Base-by-base conservation (phyloP, 1,140 invertebrate genomes). In the Spodoptera frugiperda region DNA sequence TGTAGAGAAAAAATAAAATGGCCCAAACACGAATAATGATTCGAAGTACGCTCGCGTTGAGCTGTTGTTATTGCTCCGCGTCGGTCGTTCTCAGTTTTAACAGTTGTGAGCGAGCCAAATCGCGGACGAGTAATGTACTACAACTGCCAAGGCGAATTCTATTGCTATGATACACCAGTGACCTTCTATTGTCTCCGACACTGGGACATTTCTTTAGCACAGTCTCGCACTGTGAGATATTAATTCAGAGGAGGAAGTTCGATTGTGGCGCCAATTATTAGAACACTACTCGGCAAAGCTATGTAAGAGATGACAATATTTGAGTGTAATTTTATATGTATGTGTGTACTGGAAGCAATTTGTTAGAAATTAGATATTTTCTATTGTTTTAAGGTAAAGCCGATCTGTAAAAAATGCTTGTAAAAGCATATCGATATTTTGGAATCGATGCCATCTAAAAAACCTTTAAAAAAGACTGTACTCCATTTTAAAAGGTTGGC, bases 81-180 rank as follows among this genome's bases (percentile, higher is more conserved):
- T 33, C 65, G 65, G 65, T 73, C 77, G 65, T 74, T 78, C 53
- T 72, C 70, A 70, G 78, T 78, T 77, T 80, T 81, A 73, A 84
- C 76, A 81, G 77, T 85, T 89, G 89, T 87, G 81, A 70, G 80
- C 75, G 85, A 86, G 88, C 89, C 88, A 91, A 90, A 83, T 88
- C 83, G 78, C 76, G 73, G 63, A 82, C 79, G 79, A 76, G 82
- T 84, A 86, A 84, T 86, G 82, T 78, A 79, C 77, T 72, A 74
- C 76, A 81, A 87, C 80, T 90, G 90, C 88, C 89, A 90, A 89
- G 79, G 78, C 85, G 82, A 85, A 88, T 91, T 89, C 86, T 90
- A 89, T 84, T 80, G 83, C 79, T 83, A 84, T 89, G 88, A 90
- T 87, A 89, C 87, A 89, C 81, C 79, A 55, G 15, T 84, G 89